phyloP scores from a whole-genome alignment of 2,113 vertebrate species.

The Catharus bicknelli region DNA sequence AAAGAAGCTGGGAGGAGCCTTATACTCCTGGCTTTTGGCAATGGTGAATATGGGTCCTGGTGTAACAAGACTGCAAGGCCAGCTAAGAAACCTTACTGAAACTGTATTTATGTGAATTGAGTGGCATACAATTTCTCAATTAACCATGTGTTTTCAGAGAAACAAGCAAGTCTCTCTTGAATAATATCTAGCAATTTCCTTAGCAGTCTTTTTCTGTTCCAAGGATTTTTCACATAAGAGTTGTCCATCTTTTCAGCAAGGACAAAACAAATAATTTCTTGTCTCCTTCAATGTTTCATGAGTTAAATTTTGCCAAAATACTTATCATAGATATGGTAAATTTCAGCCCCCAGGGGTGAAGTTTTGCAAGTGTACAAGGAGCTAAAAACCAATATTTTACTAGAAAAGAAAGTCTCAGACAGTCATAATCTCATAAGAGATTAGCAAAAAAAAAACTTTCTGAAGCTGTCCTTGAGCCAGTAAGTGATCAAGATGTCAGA shows the following conservation, averaged over 20 bases:
- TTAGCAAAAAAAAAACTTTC: neutral
- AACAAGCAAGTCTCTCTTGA: neutral
- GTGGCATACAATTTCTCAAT: neutral
- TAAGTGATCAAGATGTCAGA: neutral
- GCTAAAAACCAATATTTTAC: neutral
- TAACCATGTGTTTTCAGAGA: neutral
- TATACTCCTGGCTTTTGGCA: neutral
- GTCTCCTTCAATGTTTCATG: neutral
- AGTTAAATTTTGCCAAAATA: neutral
- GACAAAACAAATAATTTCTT: neutral
- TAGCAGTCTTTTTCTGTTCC: neutral
- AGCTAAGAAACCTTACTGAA: neutral
- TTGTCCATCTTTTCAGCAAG: neutral
- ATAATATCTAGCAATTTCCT: neutral
- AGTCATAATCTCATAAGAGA: neutral
- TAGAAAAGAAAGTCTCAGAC: neutral
- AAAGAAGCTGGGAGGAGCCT: neutral
- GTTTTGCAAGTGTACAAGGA: neutral
- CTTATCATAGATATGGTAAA: neutral
- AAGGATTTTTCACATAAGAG: neutral
- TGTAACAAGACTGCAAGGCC: neutral
- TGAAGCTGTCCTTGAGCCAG: neutral
- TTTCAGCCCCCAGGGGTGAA: neutral
- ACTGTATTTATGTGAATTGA: neutral
- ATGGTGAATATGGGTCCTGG: accelerated